Base-by-base conservation (phyloP, 2,797 vertebrate species). In the Pteropus rufus region DNA sequence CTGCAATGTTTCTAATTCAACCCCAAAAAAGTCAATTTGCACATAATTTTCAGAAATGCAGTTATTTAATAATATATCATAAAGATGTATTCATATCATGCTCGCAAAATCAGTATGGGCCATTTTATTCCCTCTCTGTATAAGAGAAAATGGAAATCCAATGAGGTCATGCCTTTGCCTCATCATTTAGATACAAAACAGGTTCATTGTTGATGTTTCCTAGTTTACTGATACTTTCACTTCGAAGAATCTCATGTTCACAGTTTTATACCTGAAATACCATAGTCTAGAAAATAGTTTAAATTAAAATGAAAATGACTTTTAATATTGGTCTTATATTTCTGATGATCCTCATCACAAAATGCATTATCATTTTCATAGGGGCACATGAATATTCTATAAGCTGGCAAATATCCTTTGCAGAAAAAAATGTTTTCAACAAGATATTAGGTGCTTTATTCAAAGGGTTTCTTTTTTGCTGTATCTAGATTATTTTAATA, bases 121-220 rank as follows among this genome's bases (percentile, higher is more conserved):
- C 24, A 85, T 96, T 89, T 65, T 77, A 91, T 70, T 19, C 56
- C 46, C 64, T 91, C 36, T 95, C 88, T 91, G 52, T 34, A n/a
- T 62, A 94, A 92, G 44, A 95, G 92, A 95, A 97, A 91, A 93
- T 95, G 69, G 79, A 97, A 97, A 97, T 89, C 6, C 90, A 96
- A 7, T 60, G 81, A 93, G 88, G 92, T 91, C 88, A 86, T 52
- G 73, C n/a, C 73, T 97, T 88, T 80, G 64, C 85, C 70, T 96
- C 72, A 89, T 69, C 69, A 87, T 77, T 92, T 84, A 95, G 41
- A 88, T 67, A 92, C 46, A 83, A 94, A 97, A 88, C 24, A 97
- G 77, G 52, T 84, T 88, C 73, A 82, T 36, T 91, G 58, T 81
- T 39, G 24, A 23, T 69, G 41, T 91, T 87, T 95, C 52, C 58